Evolutionary conservation across 2,113 vertebrate genomes (phyloP).

Genomic region (Cyprinodon brontotheroides): DNA sequence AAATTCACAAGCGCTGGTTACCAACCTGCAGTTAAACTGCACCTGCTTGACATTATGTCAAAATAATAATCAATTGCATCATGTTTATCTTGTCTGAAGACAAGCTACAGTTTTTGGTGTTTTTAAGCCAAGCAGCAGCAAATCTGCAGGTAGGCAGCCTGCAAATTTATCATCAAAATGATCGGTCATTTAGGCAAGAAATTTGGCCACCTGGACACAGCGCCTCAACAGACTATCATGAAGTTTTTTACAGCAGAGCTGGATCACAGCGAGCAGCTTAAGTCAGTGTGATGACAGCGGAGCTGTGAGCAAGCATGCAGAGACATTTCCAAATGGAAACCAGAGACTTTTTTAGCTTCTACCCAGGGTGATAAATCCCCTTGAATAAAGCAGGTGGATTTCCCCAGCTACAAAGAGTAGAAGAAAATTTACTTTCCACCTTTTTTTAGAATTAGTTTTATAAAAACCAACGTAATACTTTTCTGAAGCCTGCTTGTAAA

Average conservation of each 20-base stretch:
- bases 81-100: neutral
- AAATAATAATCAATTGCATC: neutral
- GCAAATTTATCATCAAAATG: slow-evolving; percentile 44
- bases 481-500: slow-evolving; percentile 32
- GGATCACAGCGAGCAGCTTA: slow-evolving; percentile 24
- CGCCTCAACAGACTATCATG: slow-evolving; percentile 41
- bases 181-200: slow-evolving; percentile 59
- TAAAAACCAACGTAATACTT: neutral
- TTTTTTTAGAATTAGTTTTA: neutral
- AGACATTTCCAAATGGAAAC: slow-evolving; percentile 9
- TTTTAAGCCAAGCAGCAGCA: slow-evolving; percentile 40
- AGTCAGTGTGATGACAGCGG: slow-evolving; percentile 13
- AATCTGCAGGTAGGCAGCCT: slow-evolving; percentile 61
- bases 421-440: neutral
- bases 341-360: slow-evolving; percentile 2
- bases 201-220: slow-evolving; percentile 45
- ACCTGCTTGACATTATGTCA: slow-evolving; percentile 25
- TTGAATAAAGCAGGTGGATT: slow-evolving; percentile 2
- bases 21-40: slow-evolving; percentile 60
- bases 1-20: slow-evolving; percentile 65
- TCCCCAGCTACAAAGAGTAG: neutral
- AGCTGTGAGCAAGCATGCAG: neutral
- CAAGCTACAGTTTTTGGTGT: neutral
- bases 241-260: slow-evolving; percentile 40
- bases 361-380: slow-evolving; percentile 1